Evolutionary conservation across 64 coral and sea anemone species (phyloP), one percentile per base, ranked within the genome.

Genomic region (Exaiptasia diaphana): DNA sequence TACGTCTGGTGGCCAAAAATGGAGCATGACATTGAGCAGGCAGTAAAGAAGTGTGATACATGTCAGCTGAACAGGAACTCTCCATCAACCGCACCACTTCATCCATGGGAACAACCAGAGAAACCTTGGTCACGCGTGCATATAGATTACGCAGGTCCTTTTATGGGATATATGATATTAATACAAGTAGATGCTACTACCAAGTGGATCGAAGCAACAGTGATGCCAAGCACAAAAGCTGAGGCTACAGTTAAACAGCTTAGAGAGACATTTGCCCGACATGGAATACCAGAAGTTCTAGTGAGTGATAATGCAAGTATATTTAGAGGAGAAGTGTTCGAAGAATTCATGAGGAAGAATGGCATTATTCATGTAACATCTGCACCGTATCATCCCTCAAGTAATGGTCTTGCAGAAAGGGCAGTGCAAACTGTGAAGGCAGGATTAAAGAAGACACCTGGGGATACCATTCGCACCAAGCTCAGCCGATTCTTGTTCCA

Each of bases 391-490:
- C 68, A 78, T 24, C 85, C 61, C 33, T 46, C 41, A 3, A 41
- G 38, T 9, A 87, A 87, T 54, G 74, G 85, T 41, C 28, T 76
- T 31, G 61, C 43, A 25, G 84, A 87, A 44, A 29, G 73, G 57
- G 48, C 48, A 49, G 84, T 87, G 15, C 71, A 69, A 53, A 78
- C 73, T 8, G 73, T 87, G 42, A 87, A 87, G 60, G 40, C 67
- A 10, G 17, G 60, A 4, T 30, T 87, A 15, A 76, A 86, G 33
- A 77, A 50, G 20, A 58, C 56, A 50, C 42, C 71, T 18, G 25
- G 40, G 5, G 41, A 48, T 24, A 1, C 70, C 4, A 26, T 53
- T 31, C 21, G 74, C 49, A 57, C 28, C 3, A 28, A 55, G 27
- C 29, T 55, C 27, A 50, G 57, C 12, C 31, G 29, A 38, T 77